These are phyloP conservation scores for Sceloporus tristichus DNA, from an alignment of 2,113 vertebrate species.

Conservation along the genomic window DNA sequence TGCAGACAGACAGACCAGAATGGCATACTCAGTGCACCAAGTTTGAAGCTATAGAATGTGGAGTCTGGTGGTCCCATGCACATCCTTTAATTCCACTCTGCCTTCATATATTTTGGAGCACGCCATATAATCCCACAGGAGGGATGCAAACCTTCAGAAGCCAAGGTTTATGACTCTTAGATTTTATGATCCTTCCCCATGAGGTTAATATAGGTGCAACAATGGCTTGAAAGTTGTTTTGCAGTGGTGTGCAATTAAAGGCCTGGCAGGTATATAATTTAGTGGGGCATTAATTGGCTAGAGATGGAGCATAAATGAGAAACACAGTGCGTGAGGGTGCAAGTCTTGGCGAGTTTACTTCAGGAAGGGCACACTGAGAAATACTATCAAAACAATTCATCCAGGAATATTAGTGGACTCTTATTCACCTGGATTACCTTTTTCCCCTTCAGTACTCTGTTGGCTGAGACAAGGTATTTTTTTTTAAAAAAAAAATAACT, in stretches of 20 bases:
- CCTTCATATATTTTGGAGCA: constrained; percentile 26
- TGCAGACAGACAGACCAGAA: background rate
- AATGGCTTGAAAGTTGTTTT: constrained; percentile 64
- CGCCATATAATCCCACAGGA: constrained; percentile 49
- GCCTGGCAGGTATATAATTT: constrained; percentile 72
- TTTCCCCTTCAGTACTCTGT: background rate
- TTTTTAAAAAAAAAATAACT: no score
- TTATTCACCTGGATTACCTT: no score
- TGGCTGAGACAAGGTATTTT: background rate
- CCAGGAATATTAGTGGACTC: background rate
- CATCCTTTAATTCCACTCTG: background rate
- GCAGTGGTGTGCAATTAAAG: constrained; percentile 72
- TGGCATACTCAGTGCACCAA: background rate
- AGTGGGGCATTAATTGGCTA: constrained; percentile 72
- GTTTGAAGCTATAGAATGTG: background rate
- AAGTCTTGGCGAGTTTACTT: constrained; percentile 50
- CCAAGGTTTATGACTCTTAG: constrained; percentile 49
- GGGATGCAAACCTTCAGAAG: constrained; percentile 45
- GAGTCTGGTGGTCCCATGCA: background rate
- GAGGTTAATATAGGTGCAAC: constrained; percentile 62
- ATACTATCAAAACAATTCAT: constrained; percentile 50
- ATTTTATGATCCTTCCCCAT: constrained; percentile 55
- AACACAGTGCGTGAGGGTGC: constrained; percentile 31
- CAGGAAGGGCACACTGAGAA: constrained; percentile 43
- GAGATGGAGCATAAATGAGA: constrained; percentile 71